Evolutionary conservation across 2,797 vertebrate species (phyloP).

Genomic region (Poecilia gillii): DNA sequence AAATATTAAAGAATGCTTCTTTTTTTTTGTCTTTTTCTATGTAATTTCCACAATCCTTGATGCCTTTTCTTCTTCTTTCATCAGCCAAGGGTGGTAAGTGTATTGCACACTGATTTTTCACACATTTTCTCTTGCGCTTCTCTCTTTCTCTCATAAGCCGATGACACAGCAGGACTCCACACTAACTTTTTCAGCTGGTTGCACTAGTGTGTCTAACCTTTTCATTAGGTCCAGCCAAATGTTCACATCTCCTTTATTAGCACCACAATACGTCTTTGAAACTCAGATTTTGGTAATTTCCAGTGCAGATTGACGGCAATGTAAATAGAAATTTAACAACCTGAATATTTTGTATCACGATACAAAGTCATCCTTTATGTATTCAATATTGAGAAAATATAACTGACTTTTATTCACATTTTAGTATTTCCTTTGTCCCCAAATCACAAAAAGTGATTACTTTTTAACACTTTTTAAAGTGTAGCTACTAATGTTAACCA

Average conservation of each 20-base stretch:
- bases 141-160: slow-evolving; percentile 35
- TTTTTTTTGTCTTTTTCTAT: slow-evolving; percentile 3
- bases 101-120: slow-evolving; percentile 34
- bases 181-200: not conserved
- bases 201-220: not conserved
- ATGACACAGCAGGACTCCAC: not conserved
- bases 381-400: not conserved
- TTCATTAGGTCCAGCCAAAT: not conserved
- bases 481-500: not conserved
- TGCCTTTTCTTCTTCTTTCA: slow-evolving; percentile 49
- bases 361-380: not conserved
- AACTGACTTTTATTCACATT: not conserved
- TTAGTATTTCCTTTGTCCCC: not conserved
- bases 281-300: not conserved
- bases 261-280: not conserved
- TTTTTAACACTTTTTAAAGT: not conserved
- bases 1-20: slow-evolving; percentile 45
- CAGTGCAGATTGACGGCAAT: not conserved
- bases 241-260: not conserved
- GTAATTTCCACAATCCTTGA: slow-evolving; percentile 23
- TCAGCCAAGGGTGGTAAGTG: slow-evolving; percentile 83
- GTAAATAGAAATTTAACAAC: not conserved
- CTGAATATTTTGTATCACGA: not conserved
- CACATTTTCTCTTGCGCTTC: slow-evolving; percentile 29
- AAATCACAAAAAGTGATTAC: not conserved